Percentiles rank a stretch among this genome's conserved stretches.
Conservation (phyloP, 64 coral and sea anemone species). For the Porites lutea region DNA sequence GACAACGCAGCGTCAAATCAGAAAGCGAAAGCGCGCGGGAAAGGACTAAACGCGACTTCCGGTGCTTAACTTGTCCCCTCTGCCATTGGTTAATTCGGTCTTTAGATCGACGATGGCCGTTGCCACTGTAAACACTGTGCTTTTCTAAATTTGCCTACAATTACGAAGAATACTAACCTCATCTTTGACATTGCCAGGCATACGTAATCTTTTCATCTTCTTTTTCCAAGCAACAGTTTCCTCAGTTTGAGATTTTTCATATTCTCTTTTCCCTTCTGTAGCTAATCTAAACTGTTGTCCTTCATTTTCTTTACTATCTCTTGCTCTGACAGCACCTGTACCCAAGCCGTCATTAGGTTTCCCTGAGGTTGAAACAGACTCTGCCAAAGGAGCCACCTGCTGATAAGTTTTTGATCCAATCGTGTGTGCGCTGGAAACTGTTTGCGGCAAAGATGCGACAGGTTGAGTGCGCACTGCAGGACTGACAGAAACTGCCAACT, state of each 20-base stretch:
- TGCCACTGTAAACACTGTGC: too few species aligned
- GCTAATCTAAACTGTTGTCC: slow-evolving; percentile 2
- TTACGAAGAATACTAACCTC: slow-evolving; percentile 48
- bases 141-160: too few species aligned
- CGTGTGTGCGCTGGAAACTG: not conserved
- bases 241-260: slow-evolving; percentile 70
- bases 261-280: slow-evolving; percentile 44
- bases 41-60: too few species aligned
- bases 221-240: slow-evolving; percentile 63
- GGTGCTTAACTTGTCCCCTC: too few species aligned
- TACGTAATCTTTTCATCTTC: slow-evolving; percentile 76
- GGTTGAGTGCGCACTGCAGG: slow-evolving; percentile 8
- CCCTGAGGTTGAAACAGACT: slow-evolving; percentile 2
- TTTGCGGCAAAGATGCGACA: slow-evolving; percentile 3
- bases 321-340: not conserved
- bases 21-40: too few species aligned
- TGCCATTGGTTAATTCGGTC: too few species aligned
- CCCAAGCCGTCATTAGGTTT: not conserved
- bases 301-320: slow-evolving; percentile 32
- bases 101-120: too few species aligned
- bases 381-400: not conserved
- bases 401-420: not conserved
- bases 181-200: slow-evolving; percentile 86
- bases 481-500: not conserved
- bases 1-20: too few species aligned